Evolutionary conservation across 2,113 vertebrate genomes (phyloP), one percentile per base, ranked within the genome.

Genomic region (Columbina picui): DNA sequence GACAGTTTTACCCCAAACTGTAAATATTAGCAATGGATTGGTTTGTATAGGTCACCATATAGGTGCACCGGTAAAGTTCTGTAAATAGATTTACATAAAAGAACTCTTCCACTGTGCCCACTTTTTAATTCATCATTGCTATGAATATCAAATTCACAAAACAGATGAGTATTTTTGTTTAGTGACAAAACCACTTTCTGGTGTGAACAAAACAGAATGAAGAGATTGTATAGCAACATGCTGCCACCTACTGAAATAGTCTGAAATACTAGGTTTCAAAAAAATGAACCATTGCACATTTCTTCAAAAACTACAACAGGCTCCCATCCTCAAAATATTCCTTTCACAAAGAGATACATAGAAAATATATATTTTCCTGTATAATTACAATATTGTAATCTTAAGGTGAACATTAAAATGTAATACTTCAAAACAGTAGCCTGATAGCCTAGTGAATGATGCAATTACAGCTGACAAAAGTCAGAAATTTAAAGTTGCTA

Each of bases 191-290:
- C 8, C 22, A 34, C 6, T 60, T 60, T 61, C 45, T 60, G 25
- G 57, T 38, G 32, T 43, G 32, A 86, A 64, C 18, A 76, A 52
- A 70, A 27, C 1, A 22, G 38, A 69, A 36, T 1, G 1, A 57
- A 47, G 2, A 59, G n/a, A 57, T 19, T 85, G 19, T 21, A 78
- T 5, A 56, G 92, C 25, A 65, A 76, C 49, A 55, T 96, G 84
- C 96, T 97, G 97, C 98, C 98, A 97, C 75, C 98, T 98, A 84
- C 90, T 85, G 98, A 74, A 77, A 59, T 34, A 79, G 52, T 13
- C 69, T 1, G 6, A 78, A 94, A 70, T 45, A 71, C 14, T 49
- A 39, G 5, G 25, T 52, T 78, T 65, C 3, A 27, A 69, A 43
- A 90, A 79, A 86, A 23, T 0, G 0, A 70, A 41, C 14, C 64